Base-by-base conservation (phyloP, 2,797 vertebrate genomes). In the Neoniphon sammara region DNA sequence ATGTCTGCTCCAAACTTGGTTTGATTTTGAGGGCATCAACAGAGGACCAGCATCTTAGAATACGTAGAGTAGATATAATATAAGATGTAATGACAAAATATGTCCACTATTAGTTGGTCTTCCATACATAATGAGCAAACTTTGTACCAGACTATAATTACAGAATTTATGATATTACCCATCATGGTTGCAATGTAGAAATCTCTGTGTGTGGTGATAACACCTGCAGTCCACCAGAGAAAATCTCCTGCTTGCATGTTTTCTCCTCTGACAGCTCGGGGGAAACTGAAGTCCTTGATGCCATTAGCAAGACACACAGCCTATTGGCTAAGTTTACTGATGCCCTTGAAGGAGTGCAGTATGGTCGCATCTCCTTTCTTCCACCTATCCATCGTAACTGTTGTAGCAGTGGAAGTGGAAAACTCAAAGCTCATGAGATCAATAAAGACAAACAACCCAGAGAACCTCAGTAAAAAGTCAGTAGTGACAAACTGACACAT, bases 331-430 rank as follows among this genome's bases (percentile, higher is more conserved):
- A 31, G 12, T 58, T 57, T 12, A 55, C 34, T 9, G 65, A 67
- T 67, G 52, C 36, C 65, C 36, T 67, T 15, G 56, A 20, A 18
- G 65, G 53, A 27, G 65, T 56, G 25, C 53, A 42, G 55, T 47
- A 57, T n/a, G 53, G 25, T 15, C 56, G 21, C 66, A 46, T 58
- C 7, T 34, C 66, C 66, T 9, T 54, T 46, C 14, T 23, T 58
- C 36, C 36, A 68, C 54, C 60, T 47, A 21, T 47, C 46, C 46
- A 47, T 2, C 46, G 18, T 36, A 59, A 59, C 56, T 18, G 12
- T 39, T 7, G 4, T 59, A 25, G 56, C 58, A 20, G 58, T 60
- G 58, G 30, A 42, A 11, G 50, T 55, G 34, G 50, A 66, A 53
- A 30, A 66, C 65, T 17, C 63, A 10, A 12, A 25, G 20, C 20